Evolutionary conservation across 1,140 invertebrate species (phyloP), one percentile per base, ranked within the genome.

Genomic region (Pseudomyrmex dendroicus): DNA sequence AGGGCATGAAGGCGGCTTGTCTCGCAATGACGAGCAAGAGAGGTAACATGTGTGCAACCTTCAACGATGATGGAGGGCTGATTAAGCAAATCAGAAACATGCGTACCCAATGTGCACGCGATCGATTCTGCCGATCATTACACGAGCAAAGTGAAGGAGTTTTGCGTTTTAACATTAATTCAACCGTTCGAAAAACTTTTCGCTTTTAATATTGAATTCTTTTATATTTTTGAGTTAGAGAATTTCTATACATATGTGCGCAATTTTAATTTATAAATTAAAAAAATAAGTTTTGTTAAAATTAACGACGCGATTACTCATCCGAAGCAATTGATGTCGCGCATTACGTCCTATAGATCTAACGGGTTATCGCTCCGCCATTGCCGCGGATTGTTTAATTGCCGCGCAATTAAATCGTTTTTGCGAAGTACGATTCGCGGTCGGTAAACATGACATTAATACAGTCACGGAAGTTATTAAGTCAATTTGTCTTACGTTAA

Each of bases 21-120:
- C 56, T 57, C 35, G 22, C 66, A 67, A 82, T 70, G 57, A 82
- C 54, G 77, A n/a, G 68, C 77, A 50, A 82, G 68, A 73, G 61
- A 25, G 73, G 74, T 61, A 68, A 73, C 57, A 68, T 82, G 77
- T 77, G 66, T 56, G 84, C 73, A 89, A 87, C 84, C 86, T 82
- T 87, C 86, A 77, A 15, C 50, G 62, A 83, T 84, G 84, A 89
- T 87, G 52, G 56, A 62, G 62, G 17, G 61, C 17, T 56, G 68
- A 85, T 85, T 84, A 73, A 77, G 63, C 48, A 77, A 77, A 77
- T 77, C 74, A 77, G 63, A 25, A 77, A 77, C 62, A 73, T 59
- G 13, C 56, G 48, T 66, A 66, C 13, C 12, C 20, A 17, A 77
- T 77, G 25, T 25, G 12, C 25, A 67, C 50, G 50, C 25, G 50